phyloP scores from a whole-genome alignment of 2,888 invertebrate species.

The Theretra japonica region DNA sequence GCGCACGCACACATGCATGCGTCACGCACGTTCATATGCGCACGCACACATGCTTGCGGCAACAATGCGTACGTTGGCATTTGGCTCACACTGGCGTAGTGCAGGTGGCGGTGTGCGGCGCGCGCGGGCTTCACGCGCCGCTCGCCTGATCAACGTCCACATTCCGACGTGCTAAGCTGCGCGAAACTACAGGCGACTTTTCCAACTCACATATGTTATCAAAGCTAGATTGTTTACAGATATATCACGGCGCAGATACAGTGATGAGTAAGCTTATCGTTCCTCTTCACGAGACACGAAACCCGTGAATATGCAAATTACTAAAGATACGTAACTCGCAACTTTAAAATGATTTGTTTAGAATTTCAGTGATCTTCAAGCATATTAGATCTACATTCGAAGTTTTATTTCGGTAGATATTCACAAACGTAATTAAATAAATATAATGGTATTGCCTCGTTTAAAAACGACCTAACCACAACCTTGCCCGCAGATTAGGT shows the following conservation, averaged over 20 bases:
- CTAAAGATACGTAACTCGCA: too few species aligned
- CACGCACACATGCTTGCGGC: constrained; percentile 44
- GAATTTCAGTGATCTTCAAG: too few species aligned
- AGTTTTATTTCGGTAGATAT: too few species aligned
- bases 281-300: too few species aligned
- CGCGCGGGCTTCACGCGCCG: constrained; percentile 61
- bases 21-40: constrained; percentile 48
- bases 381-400: too few species aligned
- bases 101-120: constrained; percentile 50
- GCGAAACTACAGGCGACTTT: constrained; percentile 21
- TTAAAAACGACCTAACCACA: too few species aligned
- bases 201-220: neutral
- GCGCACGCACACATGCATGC: constrained; percentile 49
- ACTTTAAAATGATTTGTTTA: too few species aligned
- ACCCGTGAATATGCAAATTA: too few species aligned
- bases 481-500: too few species aligned
- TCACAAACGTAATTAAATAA: too few species aligned
- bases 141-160: constrained; percentile 74
- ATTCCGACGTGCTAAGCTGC: constrained; percentile 65
- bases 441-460: too few species aligned
- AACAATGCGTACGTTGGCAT: constrained; percentile 58
- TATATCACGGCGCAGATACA: neutral
- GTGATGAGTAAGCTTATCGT: neutral
- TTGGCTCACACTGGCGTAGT: constrained; percentile 55
- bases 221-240: constrained; percentile 8